A percentile compares a stretch with the other conserved stretches of the same genome.
These are phyloP conservation scores for Rutpela maculata DNA, from an alignment of 2,888 invertebrate genomes.

Conservation along the genomic window DNA sequence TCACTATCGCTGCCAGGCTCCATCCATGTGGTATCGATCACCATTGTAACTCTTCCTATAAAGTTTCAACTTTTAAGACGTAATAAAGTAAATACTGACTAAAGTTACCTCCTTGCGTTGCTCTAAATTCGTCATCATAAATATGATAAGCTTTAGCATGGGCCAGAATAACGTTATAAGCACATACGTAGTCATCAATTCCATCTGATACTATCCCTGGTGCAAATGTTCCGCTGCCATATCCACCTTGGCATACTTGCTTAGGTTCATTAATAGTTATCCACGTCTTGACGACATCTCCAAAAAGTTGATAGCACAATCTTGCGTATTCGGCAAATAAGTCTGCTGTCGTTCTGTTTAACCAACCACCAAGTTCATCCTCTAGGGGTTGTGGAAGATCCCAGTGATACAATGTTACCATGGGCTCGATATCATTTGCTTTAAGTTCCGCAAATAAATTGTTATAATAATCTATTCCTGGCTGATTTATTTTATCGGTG, in stretches of 20 bases:
- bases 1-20: slow-evolving; percentile 53
- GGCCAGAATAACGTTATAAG: slow-evolving; percentile 72
- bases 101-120: slow-evolving; percentile 48
- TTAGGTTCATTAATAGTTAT: slow-evolving; percentile 57
- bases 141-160: slow-evolving; percentile 72
- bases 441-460: slow-evolving; percentile 46
- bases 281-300: slow-evolving; percentile 54
- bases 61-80: background rate
- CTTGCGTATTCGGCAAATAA: slow-evolving; percentile 14
- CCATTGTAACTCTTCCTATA: slow-evolving; percentile 42
- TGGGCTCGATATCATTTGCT: slow-evolving; percentile 6
- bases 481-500: slow-evolving; percentile 72
- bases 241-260: slow-evolving; percentile 47
- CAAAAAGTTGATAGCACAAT: slow-evolving; percentile 28
- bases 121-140: slow-evolving; percentile 75
- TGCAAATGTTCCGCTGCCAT: slow-evolving; percentile 29
- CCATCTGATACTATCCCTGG: slow-evolving; percentile 64
- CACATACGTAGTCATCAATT: slow-evolving; percentile 77
- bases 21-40: slow-evolving; percentile 54
- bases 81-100: background rate
- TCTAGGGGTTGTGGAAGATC: slow-evolving; percentile 50
- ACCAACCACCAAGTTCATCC: slow-evolving; percentile 11
- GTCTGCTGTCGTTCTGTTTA: background rate
- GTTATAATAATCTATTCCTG: slow-evolving; percentile 64
- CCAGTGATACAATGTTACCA: slow-evolving; percentile 38